phyloP scores from a whole-genome alignment of 2,113 vertebrate genomes.

The Lepisosteus oculatus region DNA sequence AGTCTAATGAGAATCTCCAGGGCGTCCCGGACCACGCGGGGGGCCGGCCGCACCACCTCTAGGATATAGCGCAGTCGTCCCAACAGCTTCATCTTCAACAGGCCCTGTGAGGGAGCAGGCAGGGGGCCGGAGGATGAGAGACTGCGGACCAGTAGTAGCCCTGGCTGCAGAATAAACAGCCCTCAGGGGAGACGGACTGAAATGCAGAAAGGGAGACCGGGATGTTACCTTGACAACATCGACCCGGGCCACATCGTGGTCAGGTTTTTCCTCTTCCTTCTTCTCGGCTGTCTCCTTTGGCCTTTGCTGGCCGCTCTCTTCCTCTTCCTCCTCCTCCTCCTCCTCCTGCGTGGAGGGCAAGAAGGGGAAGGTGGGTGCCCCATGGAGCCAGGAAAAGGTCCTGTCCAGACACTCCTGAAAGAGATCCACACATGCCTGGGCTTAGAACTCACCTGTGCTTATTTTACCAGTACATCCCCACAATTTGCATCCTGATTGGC shows the following conservation, averaged over 20 bases:
- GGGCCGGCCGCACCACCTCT: conserved; percentile 80
- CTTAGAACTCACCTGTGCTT: background rate
- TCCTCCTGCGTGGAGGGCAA: conserved; percentile 74
- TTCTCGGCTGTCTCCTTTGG: conserved; percentile 56
- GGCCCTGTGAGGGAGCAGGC: conserved; percentile 64
- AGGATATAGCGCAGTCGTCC: conserved; percentile 87
- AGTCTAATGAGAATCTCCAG: conserved; percentile 82
- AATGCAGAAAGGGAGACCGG: background rate
- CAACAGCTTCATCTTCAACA: conserved; percentile 86
- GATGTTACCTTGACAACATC: conserved; percentile 83
- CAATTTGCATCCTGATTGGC: too few relatives aligned
- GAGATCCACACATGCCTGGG: background rate
- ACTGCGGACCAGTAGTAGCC: background rate
- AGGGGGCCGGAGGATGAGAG: background rate
- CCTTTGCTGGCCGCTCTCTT: conserved; percentile 57
- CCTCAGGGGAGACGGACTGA: background rate
- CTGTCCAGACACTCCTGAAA: conserved; percentile 81
- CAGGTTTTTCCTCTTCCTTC: conserved; percentile 75
- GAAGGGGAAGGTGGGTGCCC: conserved; percentile 76
- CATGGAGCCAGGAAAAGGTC: conserved; percentile 86
- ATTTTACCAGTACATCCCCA: too few relatives aligned
- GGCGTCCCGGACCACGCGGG: conserved; percentile 76
- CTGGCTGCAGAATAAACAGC: too few relatives aligned
- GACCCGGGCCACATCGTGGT: conserved; percentile 77
- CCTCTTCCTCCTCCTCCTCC: conserved; percentile 63